A percentile compares a stretch with the other conserved stretches of the same genome.
Conservation (phyloP, 2,888 invertebrate species). For the Balanococcus diminutus region DNA sequence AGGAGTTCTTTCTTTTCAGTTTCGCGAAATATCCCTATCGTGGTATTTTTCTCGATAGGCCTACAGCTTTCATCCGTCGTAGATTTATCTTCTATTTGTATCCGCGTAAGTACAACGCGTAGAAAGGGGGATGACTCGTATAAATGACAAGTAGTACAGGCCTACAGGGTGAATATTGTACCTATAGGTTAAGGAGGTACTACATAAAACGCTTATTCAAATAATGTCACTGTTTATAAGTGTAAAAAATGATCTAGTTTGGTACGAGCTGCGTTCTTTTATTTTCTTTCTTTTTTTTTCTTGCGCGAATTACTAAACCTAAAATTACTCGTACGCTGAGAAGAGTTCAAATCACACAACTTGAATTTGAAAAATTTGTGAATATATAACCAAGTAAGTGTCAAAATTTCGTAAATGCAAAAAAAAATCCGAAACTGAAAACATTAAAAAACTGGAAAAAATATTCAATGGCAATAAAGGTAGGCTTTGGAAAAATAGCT, state of each 20-base stretch:
- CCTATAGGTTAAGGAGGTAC: background rate
- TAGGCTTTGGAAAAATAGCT: too few species aligned
- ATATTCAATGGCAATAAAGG: too few species aligned
- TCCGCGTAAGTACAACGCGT: background rate
- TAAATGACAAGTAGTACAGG: background rate
- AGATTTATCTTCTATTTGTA: slow-evolving; percentile 34
- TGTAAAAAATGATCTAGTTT: slow-evolving; percentile 23
- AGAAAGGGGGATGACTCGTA: background rate
- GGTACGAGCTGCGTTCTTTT: background rate
- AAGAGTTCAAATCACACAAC: too few species aligned
- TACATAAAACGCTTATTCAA: slow-evolving; percentile 18
- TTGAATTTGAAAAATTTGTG: too few species aligned
- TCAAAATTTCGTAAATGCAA: too few species aligned
- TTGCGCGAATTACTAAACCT: too few species aligned
- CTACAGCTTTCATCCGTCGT: slow-evolving; percentile 37
- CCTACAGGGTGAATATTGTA: background rate
- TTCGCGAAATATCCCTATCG: background rate
- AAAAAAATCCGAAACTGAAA: too few species aligned
- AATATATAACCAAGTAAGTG: too few species aligned
- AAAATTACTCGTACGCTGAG: too few species aligned
- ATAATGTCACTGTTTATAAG: slow-evolving; percentile 15
- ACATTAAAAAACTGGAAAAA: too few species aligned
- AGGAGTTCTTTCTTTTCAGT: background rate
- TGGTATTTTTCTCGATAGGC: background rate
- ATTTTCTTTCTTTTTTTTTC: background rate